phyloP scores from a whole-genome alignment of 2,888 invertebrate genomes.

The Catonia carolina region DNA sequence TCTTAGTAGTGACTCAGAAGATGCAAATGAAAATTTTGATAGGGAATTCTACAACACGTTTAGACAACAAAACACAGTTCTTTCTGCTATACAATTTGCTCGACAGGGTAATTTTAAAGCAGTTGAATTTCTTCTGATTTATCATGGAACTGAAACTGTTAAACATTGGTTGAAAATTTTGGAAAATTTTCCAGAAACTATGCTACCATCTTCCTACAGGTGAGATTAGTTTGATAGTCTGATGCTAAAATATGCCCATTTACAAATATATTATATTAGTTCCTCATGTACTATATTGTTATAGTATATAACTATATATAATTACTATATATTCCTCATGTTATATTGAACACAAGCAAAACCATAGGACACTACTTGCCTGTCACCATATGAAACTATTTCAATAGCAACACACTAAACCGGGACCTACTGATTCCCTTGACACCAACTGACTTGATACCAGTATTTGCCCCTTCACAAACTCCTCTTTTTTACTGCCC shows the following conservation, averaged over 20 bases:
- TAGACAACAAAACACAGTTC: conserved; percentile 54
- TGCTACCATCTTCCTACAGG: conserved; percentile 57
- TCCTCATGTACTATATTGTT: too few relatives aligned
- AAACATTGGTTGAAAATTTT: conserved; percentile 57
- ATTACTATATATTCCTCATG: too few relatives aligned
- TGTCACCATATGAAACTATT: too few relatives aligned
- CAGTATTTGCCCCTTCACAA: too few relatives aligned
- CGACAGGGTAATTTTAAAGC: conserved; percentile 58
- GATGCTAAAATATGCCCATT: neutral
- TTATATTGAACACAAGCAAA: too few relatives aligned
- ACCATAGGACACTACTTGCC: too few relatives aligned
- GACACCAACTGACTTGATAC: too few relatives aligned
- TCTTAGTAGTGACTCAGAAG: too few relatives aligned
- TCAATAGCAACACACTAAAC: too few relatives aligned
- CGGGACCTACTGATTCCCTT: too few relatives aligned
- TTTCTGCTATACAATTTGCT: conserved; percentile 61
- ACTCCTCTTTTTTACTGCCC: too few relatives aligned
- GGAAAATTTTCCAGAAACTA: conserved; percentile 64
- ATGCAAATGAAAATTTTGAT: conserved; percentile 49
- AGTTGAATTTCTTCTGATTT: conserved; percentile 61
- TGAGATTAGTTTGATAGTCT: conserved; percentile 37
- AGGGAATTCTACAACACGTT: conserved; percentile 61
- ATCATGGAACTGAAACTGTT: conserved; percentile 52
- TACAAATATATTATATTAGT: neutral
- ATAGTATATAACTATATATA: too few relatives aligned